Percentiles rank a stretch among this genome's conserved stretches.
phyloP scores from a whole-genome alignment of 2,113 vertebrate genomes.

The Psilopsiagon aymara region DNA sequence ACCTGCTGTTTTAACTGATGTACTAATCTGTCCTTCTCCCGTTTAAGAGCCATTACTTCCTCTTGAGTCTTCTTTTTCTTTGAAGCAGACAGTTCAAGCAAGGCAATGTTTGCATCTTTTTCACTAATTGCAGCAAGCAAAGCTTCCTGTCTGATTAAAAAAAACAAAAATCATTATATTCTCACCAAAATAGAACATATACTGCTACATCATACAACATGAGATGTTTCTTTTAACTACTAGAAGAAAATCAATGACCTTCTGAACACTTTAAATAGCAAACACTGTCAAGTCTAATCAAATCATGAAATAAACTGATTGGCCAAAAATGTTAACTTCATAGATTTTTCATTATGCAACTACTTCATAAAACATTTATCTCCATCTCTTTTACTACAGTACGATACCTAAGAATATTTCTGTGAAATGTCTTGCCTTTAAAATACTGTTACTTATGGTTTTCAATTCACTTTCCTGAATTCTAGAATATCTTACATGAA shows the following conservation, averaged over 20 bases:
- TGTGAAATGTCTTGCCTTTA: not conserved
- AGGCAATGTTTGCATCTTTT: constrained; percentile 98
- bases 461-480: not conserved
- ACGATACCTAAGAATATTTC: not conserved
- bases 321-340: not conserved
- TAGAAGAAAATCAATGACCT: not conserved
- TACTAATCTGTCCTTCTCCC: constrained; percentile 96
- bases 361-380: not conserved
- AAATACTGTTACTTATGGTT: not conserved
- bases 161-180: constrained; percentile 21
- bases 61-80: constrained; percentile 99
- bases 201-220: not conserved
- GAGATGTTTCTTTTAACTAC: not conserved
- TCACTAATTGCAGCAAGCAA: constrained; percentile 98
- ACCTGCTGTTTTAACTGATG: constrained; percentile 99
- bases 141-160: constrained; percentile 91
- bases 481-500: not conserved
- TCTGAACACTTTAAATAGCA: not conserved
- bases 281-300: not conserved
- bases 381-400: not conserved
- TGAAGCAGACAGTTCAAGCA: constrained; percentile 96
- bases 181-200: not conserved
- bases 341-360: not conserved
- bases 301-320: not conserved
- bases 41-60: constrained; percentile 93